A percentile compares a stretch with the other conserved stretches of the same genome.
phyloP scores from a whole-genome alignment of 2,797 vertebrate species.

The Chaunax sp. region DNA sequence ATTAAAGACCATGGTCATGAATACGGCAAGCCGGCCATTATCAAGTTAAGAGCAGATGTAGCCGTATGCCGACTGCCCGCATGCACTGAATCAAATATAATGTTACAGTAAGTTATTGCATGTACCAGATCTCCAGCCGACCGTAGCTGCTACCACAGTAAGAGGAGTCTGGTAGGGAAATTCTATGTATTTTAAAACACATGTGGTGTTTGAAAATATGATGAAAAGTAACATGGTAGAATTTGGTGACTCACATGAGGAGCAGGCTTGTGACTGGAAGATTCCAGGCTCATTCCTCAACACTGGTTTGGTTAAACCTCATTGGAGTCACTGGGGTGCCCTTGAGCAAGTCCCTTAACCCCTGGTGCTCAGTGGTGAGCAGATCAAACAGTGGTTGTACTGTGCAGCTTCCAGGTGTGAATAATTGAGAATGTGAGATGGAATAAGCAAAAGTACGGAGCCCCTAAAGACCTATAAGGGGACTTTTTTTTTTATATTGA shows the following conservation, averaged over 20 bases:
- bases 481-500: no score
- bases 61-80: slow-evolving; percentile 57
- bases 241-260: background rate
- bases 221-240: background rate
- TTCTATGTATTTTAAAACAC: background rate
- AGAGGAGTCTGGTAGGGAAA: background rate
- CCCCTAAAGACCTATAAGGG: no score
- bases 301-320: no score
- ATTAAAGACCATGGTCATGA: slow-evolving; percentile 48
- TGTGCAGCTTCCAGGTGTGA: slow-evolving; percentile 1
- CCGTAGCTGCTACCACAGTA: background rate
- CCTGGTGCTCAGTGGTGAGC: slow-evolving; percentile 1
- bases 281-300: no score
- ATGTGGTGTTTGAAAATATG: background rate
- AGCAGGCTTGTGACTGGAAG: background rate
- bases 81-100: slow-evolving; percentile 53
- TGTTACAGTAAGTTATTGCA: slow-evolving; percentile 15
- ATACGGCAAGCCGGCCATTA: slow-evolving; percentile 47
- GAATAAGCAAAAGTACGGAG: no score
- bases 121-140: background rate
- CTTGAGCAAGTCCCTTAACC: background rate
- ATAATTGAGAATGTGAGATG: no score
- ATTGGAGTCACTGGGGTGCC: background rate
- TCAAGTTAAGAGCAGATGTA: slow-evolving; percentile 57
- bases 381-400: background rate